Percentiles rank a stretch among this genome's conserved stretches.
Conservation (phyloP, 2,888 invertebrate species). For the Eueremaeus valkanovi region DNA sequence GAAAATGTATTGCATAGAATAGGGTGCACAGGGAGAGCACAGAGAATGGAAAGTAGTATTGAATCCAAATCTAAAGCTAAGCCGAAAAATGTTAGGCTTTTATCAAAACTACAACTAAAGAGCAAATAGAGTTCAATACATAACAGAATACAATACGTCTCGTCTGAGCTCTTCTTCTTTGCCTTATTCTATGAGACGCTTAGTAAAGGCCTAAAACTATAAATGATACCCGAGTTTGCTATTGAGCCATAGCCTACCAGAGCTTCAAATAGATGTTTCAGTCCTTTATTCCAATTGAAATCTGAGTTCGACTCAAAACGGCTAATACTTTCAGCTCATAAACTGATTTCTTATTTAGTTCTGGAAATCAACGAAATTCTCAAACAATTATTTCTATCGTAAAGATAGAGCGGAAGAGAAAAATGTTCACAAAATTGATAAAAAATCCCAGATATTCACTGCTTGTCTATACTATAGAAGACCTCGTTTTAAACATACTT, state of each 20-base stretch:
- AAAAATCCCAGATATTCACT: not conserved
- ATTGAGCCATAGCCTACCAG: not conserved
- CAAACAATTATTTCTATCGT: not conserved
- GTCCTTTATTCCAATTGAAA: not conserved
- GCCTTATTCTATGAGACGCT: not conserved
- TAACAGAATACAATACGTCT: not conserved
- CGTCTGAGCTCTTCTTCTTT: not conserved
- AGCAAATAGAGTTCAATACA: slow-evolving; percentile 18
- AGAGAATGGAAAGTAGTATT: not conserved
- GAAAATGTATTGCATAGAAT: not conserved
- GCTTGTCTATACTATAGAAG: not conserved
- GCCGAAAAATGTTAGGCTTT: slow-evolving; percentile 8
- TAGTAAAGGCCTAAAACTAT: slow-evolving; percentile 26
- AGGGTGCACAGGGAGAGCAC: not conserved
- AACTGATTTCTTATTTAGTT: slow-evolving; percentile 11
- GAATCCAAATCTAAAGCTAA: not conserved
- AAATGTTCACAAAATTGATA: not conserved
- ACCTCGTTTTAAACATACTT: not conserved
- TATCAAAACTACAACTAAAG: not conserved
- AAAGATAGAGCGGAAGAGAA: not conserved
- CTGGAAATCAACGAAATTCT: not conserved
- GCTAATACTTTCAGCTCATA: not conserved
- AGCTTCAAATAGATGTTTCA: not conserved
- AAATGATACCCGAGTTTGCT: slow-evolving; percentile 16
- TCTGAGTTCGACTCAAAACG: slow-evolving; percentile 1